These are phyloP conservation scores for Trichogramma dendrolimi DNA, from an alignment of 2,888 invertebrate genomes.

Conservation along the genomic window DNA sequence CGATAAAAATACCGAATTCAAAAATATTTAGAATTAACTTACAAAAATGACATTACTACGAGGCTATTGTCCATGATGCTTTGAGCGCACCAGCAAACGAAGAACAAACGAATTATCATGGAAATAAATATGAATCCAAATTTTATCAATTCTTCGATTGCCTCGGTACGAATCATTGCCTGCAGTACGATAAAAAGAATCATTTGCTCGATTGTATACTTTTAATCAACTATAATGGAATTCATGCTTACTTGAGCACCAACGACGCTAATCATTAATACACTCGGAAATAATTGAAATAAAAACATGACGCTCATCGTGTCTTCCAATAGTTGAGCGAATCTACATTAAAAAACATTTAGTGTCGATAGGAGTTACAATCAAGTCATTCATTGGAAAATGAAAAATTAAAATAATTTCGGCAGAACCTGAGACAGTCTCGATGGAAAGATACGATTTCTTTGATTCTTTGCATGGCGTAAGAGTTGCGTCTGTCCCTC, in stretches of 20 bases:
- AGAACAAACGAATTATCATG: constrained; percentile 16
- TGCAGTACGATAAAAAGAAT: background rate
- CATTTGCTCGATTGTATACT: too few species aligned
- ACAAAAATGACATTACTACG: constrained; percentile 10
- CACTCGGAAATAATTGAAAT: constrained; percentile 18
- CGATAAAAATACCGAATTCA: background rate
- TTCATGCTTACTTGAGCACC: constrained; percentile 15
- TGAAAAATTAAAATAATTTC: background rate
- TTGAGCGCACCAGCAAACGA: constrained; percentile 16
- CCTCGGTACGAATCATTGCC: constrained; percentile 1
- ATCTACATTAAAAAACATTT: constrained; percentile 5
- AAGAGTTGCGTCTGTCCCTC: background rate
- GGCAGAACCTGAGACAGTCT: too few species aligned
- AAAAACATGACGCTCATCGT: constrained; percentile 8
- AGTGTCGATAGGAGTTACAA: too few species aligned
- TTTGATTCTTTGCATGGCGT: background rate
- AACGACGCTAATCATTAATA: constrained; percentile 16
- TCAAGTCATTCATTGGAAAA: too few species aligned
- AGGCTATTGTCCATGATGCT: constrained; percentile 11
- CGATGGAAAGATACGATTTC: too few species aligned
- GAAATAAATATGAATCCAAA: constrained; percentile 1
- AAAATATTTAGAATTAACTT: background rate
- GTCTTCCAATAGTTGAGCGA: constrained; percentile 14
- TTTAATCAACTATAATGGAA: background rate
- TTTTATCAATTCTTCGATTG: constrained; percentile 1